A percentile compares a stretch with the other conserved stretches of the same genome.
phyloP scores from a whole-genome alignment of 1,140 invertebrate species.

The Apis cerana region DNA sequence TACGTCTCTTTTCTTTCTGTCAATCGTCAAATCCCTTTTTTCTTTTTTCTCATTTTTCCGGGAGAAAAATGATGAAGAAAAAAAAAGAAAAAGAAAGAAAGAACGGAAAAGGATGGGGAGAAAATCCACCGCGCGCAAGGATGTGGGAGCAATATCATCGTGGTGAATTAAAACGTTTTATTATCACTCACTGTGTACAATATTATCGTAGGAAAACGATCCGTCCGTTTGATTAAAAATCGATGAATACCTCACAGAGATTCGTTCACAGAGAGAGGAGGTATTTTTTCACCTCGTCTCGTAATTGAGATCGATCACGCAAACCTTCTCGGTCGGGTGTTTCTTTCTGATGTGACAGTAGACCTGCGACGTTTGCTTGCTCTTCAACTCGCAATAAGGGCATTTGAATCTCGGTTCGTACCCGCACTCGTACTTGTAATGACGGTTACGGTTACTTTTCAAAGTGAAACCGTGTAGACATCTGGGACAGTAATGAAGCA shows the following conservation, averaged over 20 bases:
- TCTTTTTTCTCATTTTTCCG: not conserved
- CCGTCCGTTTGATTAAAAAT: conserved; percentile 14
- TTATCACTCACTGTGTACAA: conserved; percentile 28
- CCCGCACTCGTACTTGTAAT: conserved; percentile 92
- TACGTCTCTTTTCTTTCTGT: too few species aligned
- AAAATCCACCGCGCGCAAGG: not conserved
- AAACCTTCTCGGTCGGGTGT: conserved; percentile 63
- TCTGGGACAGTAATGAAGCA: conserved; percentile 84
- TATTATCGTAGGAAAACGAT: not conserved
- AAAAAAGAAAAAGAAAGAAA: too few species aligned
- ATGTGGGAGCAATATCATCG: not conserved
- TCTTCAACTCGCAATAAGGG: conserved; percentile 87
- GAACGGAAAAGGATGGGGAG: too few species aligned
- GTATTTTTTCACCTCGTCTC: too few species aligned
- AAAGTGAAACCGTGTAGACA: conserved; percentile 89
- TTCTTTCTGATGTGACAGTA: conserved; percentile 84
- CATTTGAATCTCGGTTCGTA: conserved; percentile 90
- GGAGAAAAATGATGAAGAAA: not conserved
- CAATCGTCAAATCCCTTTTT: too few species aligned
- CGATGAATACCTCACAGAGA: too few species aligned
- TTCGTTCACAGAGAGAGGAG: too few species aligned
- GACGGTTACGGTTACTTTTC: conserved; percentile 89
- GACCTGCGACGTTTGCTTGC: conserved; percentile 91
- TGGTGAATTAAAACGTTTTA: conserved; percentile 1
- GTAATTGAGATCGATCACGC: conserved; percentile 58